phyloP scores from a whole-genome alignment of 2,888 invertebrate genomes.

The Agriopis leucophaearia region DNA sequence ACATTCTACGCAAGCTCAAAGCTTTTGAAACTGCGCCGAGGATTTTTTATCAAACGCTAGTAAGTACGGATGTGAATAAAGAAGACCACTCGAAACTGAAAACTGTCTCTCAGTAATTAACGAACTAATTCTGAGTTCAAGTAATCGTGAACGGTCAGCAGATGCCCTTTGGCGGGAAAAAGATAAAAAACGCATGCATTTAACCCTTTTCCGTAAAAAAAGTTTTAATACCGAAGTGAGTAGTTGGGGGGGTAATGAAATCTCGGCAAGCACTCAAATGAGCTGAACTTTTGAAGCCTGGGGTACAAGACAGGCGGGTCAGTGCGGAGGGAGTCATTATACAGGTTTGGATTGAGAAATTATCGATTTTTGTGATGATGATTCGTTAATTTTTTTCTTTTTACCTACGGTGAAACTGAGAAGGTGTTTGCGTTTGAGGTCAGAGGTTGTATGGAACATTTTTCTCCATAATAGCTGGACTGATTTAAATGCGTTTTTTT shows the following conservation, averaged over 20 bases:
- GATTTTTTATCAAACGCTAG: slow-evolving; percentile 37
- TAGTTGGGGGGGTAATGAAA: slow-evolving; percentile 84
- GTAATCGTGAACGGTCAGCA: slow-evolving; percentile 80
- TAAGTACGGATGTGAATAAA: slow-evolving; percentile 37
- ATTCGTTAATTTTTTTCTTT: no score
- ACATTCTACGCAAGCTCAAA: slow-evolving; percentile 25
- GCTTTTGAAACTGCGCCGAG: slow-evolving; percentile 27
- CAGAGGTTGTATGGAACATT: no score
- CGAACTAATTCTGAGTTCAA: slow-evolving; percentile 77
- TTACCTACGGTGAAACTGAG: no score
- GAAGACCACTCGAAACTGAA: slow-evolving; percentile 54
- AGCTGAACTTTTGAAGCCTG: slow-evolving; percentile 86
- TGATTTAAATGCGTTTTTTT: no score
- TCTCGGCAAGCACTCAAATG: slow-evolving; percentile 85
- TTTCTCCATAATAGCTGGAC: no score
- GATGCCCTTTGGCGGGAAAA: slow-evolving; percentile 68
- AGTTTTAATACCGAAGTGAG: slow-evolving; percentile 79
- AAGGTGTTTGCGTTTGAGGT: no score
- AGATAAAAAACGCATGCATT: slow-evolving; percentile 61
- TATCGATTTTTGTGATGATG: slow-evolving; percentile 34
- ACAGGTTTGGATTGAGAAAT: slow-evolving; percentile 66
- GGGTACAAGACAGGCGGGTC: slow-evolving; percentile 84
- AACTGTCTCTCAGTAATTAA: slow-evolving; percentile 82
- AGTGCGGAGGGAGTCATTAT: slow-evolving; percentile 77
- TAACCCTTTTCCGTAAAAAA: slow-evolving; percentile 70